Evolutionary conservation across 2,797 vertebrate genomes (phyloP).

Genomic region (Xiphorhynchus erythropygius): DNA sequence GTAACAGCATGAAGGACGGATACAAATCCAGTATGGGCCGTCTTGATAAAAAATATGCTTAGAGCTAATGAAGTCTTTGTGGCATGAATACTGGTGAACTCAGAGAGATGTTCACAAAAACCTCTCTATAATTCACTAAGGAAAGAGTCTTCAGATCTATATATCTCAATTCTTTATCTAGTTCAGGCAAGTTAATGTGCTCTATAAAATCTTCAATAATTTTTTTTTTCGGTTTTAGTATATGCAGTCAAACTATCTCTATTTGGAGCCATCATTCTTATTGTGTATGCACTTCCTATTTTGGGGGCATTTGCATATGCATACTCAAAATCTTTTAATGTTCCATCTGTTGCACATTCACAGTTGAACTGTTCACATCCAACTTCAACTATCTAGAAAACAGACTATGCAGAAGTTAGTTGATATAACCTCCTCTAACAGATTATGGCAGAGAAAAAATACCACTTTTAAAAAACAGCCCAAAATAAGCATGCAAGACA

Average conservation of each 20-base stretch:
- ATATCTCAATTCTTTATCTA: not conserved
- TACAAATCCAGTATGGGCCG: not conserved
- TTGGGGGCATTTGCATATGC: not conserved
- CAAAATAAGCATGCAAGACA: not conserved
- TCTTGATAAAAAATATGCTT: not conserved
- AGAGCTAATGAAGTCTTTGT: not conserved
- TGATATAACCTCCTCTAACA: not conserved
- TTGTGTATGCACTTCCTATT: not conserved
- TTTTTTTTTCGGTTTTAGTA: not conserved
- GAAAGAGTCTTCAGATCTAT: not conserved
- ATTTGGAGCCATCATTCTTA: not conserved
- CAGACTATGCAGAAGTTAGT: not conserved
- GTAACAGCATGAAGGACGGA: not conserved
- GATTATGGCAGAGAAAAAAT: not conserved
- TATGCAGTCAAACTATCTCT: not conserved
- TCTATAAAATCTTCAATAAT: not conserved
- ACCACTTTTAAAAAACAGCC: not conserved
- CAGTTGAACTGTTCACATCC: not conserved
- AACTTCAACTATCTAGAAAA: not conserved
- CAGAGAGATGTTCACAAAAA: not conserved
- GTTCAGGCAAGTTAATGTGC: not conserved
- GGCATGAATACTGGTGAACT: not conserved
- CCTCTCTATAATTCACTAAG: not conserved
- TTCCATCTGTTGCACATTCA: not conserved
- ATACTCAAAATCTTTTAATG: not conserved